Base-by-base conservation (phyloP, 2,113 vertebrate genomes). In the Zapus hudsonius region DNA sequence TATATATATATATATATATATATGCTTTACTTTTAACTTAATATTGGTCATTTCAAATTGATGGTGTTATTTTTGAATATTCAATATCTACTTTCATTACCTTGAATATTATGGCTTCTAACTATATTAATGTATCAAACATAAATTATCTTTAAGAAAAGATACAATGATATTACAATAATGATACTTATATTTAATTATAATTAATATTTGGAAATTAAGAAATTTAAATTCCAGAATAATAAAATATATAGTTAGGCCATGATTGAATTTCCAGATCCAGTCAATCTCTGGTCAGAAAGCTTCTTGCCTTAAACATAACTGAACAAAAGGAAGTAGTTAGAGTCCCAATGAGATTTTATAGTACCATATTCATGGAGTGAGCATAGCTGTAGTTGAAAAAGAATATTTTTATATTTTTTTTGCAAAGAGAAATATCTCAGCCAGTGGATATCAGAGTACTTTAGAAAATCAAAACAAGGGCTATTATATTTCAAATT, bases 321-420 rank as follows among this genome's bases (percentile, higher is more conserved):
- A 47, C 2, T 27, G 2, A 0, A 12, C 5, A 23, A 64, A 27
- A 79, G 8, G 22, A 59, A 44, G 13, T 40, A 42, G 5, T n/a
- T 22, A 78, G 20, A 33, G 15, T 7, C 38, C 59, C 6, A 42
- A 5, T 13, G 22, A n/a, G 31, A 0, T 7, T 72, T 7, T 47
- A 0, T 20, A 16, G 19, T 17, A 33, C 13, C 52, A 63, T 25
- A 27, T 61, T 5, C 5, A 36, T 29, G 3, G 5, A 3, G 1
- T 80, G 82, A 63, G 4, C 20, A 19, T 5, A 42, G 6, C 5
- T 72, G 19, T n/a, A 31, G 29, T 0, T 12, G 12, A 82, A 29
- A 79, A 17, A 70, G 36, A 0, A 61, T 59, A 6, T 67, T 36
- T 40, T 73, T 5, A 73, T 67, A 11, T n/a, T 3, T 16, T 5